A percentile compares a stretch with the other conserved stretches of the same genome.
phyloP scores from a whole-genome alignment of 1,140 invertebrate genomes.

The Octopus bimaculoides region DNA sequence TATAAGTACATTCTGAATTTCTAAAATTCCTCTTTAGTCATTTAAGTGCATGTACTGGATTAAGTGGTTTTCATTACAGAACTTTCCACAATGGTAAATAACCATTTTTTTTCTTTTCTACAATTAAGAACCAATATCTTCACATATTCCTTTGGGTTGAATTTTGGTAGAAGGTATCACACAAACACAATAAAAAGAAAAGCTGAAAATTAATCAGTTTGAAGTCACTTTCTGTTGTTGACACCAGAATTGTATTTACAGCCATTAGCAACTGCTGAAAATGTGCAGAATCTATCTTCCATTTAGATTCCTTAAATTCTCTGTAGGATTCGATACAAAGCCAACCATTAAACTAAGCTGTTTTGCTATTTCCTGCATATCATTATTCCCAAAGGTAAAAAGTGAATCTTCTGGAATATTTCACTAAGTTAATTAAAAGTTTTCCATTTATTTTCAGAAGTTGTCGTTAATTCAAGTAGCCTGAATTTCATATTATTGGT shows the following conservation, averaged over 20 bases:
- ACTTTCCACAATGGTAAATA: too few relatives aligned
- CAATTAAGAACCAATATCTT: too few relatives aligned
- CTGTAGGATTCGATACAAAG: slow-evolving; percentile 1
- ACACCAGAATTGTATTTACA: slow-evolving; percentile 7
- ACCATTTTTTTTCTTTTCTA: too few relatives aligned
- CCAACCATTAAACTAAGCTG: slow-evolving; percentile 7
- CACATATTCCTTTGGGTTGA: too few relatives aligned
- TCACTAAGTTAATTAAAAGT: background rate
- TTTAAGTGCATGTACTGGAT: too few relatives aligned
- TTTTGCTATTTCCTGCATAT: slow-evolving; percentile 5
- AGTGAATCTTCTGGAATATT: slow-evolving; percentile 2
- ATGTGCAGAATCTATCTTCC: slow-evolving; percentile 1
- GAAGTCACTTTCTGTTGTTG: background rate
- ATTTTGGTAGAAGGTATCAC: background rate
- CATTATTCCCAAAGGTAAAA: slow-evolving; percentile 7
- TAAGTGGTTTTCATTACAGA: too few relatives aligned
- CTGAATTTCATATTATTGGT: background rate
- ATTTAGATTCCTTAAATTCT: background rate
- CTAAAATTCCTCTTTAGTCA: too few relatives aligned
- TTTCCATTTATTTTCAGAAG: background rate
- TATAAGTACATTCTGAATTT: too few relatives aligned
- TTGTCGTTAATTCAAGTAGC: background rate
- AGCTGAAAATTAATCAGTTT: background rate
- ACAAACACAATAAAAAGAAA: background rate
- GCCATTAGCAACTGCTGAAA: slow-evolving; percentile 6